phyloP scores from a whole-genome alignment of 2,113 vertebrate genomes.

The Rhadina sibilatrix region DNA sequence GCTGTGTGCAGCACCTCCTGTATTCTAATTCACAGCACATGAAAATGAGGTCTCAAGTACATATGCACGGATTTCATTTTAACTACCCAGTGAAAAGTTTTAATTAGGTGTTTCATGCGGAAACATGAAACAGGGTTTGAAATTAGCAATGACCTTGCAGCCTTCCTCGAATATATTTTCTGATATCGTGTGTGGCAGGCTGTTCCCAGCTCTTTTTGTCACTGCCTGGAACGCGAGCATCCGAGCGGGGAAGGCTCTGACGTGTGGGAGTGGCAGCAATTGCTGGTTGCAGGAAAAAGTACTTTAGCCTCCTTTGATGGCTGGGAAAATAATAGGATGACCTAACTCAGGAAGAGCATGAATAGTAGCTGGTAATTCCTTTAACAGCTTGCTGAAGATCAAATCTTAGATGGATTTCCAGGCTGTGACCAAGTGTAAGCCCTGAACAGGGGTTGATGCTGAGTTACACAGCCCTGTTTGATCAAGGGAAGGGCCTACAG shows the following conservation, averaged over 20 bases:
- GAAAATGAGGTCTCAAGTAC: slow-evolving; percentile 29
- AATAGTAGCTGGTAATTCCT: slow-evolving; percentile 28
- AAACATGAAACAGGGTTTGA: slow-evolving; percentile 52
- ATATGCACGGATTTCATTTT: neutral
- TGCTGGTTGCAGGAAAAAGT: neutral
- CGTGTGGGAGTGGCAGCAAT: neutral
- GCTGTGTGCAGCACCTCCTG: neutral
- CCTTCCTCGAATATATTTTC: neutral
- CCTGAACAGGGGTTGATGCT: neutral
- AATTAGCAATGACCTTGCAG: neutral
- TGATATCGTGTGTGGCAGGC: neutral
- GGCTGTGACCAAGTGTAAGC: neutral
- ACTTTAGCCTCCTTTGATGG: neutral
- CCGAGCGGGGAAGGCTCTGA: neutral
- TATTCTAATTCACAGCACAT: slow-evolving; percentile 35
- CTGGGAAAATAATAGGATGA: slow-evolving; percentile 40
- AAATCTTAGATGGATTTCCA: slow-evolving; percentile 19
- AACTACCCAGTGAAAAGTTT: slow-evolving; percentile 25
- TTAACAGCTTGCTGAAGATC: slow-evolving; percentile 2
- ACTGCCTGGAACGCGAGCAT: neutral
- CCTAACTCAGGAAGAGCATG: slow-evolving; percentile 39
- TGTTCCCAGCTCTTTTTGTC: neutral
- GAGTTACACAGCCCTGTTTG: neutral
- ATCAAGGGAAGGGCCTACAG: neutral
- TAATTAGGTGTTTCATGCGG: slow-evolving; percentile 53